These are phyloP conservation scores for Chaetorhynchus papuensis DNA, from an alignment of 2,113 vertebrate species.

Conservation along the genomic window DNA sequence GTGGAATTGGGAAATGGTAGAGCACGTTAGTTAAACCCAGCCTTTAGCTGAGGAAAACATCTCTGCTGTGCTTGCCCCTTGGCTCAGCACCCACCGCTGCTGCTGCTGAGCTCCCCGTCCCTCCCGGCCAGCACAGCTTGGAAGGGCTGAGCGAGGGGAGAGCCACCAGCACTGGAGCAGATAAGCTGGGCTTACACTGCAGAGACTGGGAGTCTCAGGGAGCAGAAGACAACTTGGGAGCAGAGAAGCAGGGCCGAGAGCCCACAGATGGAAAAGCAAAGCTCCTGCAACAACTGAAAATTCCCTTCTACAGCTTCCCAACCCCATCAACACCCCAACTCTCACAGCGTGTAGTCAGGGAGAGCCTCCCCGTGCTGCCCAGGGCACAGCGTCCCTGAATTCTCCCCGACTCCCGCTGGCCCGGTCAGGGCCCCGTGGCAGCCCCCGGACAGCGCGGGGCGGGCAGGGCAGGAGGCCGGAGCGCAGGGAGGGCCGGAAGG, in stretches of 20 bases:
- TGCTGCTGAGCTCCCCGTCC: not conserved
- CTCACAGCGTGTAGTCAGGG: rapidly evolving
- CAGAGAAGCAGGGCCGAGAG: not conserved
- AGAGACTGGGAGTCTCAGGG: too few relatives aligned
- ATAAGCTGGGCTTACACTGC: not conserved
- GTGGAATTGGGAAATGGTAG: not conserved
- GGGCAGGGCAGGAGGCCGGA: not conserved
- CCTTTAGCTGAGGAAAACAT: not conserved
- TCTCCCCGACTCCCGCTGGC: not conserved
- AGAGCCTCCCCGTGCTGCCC: too few relatives aligned
- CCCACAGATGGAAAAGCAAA: rapidly evolving
- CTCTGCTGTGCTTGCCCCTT: not conserved
- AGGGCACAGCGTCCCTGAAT: rapidly evolving
- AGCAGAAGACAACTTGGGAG: not conserved
- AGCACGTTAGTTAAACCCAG: rapidly evolving
- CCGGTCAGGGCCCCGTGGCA: not conserved
- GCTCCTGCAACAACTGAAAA: not conserved
- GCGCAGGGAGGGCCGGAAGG: not conserved
- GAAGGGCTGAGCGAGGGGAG: not conserved
- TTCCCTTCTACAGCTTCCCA: not conserved
- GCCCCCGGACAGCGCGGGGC: not conserved
- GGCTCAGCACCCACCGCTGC: not conserved
- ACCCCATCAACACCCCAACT: not conserved
- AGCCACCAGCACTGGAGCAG: not conserved
- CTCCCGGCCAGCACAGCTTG: not conserved